phyloP scores from a whole-genome alignment of 2,113 vertebrate species.

The Dromaius novaehollandiae region DNA sequence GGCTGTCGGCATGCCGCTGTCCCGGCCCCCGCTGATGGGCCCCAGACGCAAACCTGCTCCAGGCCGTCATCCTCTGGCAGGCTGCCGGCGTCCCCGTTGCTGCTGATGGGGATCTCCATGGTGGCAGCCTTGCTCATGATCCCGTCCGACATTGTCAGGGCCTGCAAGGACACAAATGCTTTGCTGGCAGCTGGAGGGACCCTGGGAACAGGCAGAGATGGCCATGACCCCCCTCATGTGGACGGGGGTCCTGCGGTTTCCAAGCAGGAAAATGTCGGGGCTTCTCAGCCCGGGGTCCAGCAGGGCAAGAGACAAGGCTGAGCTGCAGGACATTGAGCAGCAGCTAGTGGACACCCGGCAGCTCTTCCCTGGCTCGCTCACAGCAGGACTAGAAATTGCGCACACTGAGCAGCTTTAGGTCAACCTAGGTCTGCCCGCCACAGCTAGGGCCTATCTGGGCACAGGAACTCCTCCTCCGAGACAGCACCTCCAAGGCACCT shows the following conservation, averaged over 20 bases:
- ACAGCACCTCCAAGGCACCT: neutral
- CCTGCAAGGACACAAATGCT: neutral
- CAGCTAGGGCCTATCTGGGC: too few species aligned
- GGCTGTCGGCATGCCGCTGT: too few species aligned
- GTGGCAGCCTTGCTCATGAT: slow-evolving; percentile 96
- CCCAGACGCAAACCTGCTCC: slow-evolving; percentile 84
- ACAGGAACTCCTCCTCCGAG: too few species aligned
- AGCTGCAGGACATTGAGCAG: neutral
- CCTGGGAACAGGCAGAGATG: too few species aligned
- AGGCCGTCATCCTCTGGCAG: slow-evolving; percentile 90
- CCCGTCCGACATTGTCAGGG: slow-evolving; percentile 89
- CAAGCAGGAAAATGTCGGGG: too few species aligned
- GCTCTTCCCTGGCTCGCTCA: neutral
- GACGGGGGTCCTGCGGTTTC: too few species aligned
- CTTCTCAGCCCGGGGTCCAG: neutral
- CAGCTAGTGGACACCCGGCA: neutral
- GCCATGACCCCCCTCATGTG: too few species aligned
- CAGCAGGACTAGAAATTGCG: too few species aligned
- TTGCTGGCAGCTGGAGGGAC: neutral
- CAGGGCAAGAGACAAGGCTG: too few species aligned
- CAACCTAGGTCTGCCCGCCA: too few species aligned
- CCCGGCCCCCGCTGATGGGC: neutral
- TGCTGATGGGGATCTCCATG: slow-evolving; percentile 98
- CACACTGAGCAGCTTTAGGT: too few species aligned
- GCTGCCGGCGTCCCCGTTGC: slow-evolving; percentile 89